Conservation (phyloP, 2,888 invertebrate genomes). For the Formica aserva region DNA sequence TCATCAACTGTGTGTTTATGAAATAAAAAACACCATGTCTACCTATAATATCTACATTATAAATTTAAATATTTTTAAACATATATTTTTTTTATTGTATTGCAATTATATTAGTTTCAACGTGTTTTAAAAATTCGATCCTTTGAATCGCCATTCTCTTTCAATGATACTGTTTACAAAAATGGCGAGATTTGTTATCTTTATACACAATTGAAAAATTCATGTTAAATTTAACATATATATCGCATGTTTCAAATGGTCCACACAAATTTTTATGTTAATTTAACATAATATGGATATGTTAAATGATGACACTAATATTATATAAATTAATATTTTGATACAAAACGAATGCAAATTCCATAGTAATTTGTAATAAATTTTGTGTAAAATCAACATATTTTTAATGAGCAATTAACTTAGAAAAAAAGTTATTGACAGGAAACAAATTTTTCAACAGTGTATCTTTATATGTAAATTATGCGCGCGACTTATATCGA, state of each 20-base stretch:
- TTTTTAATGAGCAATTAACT: too few relatives aligned
- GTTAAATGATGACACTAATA: too few relatives aligned
- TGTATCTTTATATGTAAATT: neutral
- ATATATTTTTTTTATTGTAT: neutral
- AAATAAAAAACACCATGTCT: neutral
- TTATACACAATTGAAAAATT: neutral
- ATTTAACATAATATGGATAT: too few relatives aligned
- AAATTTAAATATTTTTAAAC: neutral
- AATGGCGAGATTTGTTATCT: conserved; percentile 9
- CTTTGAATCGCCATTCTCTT: neutral
- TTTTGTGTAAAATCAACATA: too few relatives aligned
- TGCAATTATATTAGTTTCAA: neutral
- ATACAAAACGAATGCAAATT: too few relatives aligned
- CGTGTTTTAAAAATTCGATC: neutral
- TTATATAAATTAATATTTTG: too few relatives aligned
- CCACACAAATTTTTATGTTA: too few relatives aligned
- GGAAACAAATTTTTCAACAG: too few relatives aligned
- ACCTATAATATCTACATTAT: neutral
- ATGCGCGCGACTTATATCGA: neutral
- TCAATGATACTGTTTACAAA: neutral
- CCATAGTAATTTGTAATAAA: too few relatives aligned
- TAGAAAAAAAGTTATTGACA: too few relatives aligned
- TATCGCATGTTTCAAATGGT: too few relatives aligned
- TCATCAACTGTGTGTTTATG: neutral
- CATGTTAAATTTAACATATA: too few relatives aligned